These are phyloP conservation scores for Paracentrotus lividus DNA, from an alignment of 53 echinoderm and acorn worm genomes.

Conservation along the genomic window DNA sequence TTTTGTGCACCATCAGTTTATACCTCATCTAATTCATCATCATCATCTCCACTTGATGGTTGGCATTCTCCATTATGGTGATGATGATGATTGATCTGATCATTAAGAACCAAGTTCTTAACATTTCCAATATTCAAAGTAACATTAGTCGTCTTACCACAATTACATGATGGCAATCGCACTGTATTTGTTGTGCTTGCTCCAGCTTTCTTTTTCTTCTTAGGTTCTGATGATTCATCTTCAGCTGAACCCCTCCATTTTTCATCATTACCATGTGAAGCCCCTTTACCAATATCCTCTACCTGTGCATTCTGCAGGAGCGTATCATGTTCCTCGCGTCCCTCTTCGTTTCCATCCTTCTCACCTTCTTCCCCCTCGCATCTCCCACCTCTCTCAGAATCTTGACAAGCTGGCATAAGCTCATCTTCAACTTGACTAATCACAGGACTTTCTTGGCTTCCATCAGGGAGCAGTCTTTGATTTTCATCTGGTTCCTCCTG, in stretches of 20 bases:
- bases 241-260: conserved; percentile 16
- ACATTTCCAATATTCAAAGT: neutral
- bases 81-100: neutral
- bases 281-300: neutral
- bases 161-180: neutral
- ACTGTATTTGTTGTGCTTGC: neutral
- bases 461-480: neutral
- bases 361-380: neutral
- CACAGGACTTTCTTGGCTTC: neutral
- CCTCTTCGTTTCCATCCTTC: neutral
- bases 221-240: neutral
- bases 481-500: neutral
- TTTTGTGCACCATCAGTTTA: neutral
- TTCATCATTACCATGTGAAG: neutral
- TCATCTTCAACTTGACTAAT: neutral
- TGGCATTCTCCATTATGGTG: neutral
- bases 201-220: neutral
- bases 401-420: neutral
- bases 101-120: neutral
- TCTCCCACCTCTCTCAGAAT: neutral
- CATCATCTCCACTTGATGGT: neutral
- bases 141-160: neutral
- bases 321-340: neutral
- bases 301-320: neutral
- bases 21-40: neutral